These are phyloP conservation scores for Geophilus truncorum DNA, from an alignment of 2,888 invertebrate genomes.

Conservation along the genomic window DNA sequence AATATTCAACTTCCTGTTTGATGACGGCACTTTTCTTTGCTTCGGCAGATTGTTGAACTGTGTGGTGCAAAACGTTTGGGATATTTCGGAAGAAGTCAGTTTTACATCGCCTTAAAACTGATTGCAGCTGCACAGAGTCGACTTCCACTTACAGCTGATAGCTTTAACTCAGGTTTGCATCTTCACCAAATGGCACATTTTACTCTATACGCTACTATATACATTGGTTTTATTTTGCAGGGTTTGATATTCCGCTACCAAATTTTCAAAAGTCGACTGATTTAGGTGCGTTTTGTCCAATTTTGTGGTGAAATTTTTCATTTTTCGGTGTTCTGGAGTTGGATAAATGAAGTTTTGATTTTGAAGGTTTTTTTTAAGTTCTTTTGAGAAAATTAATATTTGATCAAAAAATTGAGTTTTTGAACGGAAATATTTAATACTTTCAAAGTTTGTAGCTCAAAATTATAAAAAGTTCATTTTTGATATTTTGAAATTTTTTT, in stretches of 20 bases:
- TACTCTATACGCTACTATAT: background rate
- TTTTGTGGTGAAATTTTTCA: background rate
- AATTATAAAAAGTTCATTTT: too few species aligned
- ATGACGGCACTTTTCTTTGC: background rate
- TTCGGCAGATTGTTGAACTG: constrained; percentile 47
- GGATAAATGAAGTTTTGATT: too few species aligned
- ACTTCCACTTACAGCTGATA: constrained; percentile 47
- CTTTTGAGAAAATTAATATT: too few species aligned
- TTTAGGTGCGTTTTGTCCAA: background rate
- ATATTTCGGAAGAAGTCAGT: constrained; percentile 51
- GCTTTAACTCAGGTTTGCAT: constrained; percentile 46
- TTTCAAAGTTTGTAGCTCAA: too few species aligned
- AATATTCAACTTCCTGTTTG: background rate
- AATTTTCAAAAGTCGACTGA: constrained; percentile 35
- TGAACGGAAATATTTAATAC: too few species aligned
- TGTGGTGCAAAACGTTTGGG: constrained; percentile 50
- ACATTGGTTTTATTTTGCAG: constrained; percentile 18
- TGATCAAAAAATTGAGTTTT: background rate
- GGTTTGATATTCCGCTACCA: constrained; percentile 37
- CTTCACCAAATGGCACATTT: too few species aligned
- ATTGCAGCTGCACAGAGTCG: constrained; percentile 49
- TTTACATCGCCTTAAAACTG: constrained; percentile 50
- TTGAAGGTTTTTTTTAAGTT: too few species aligned
- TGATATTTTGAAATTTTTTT: too few species aligned
- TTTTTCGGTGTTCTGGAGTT: too few species aligned